These are phyloP conservation scores for Hartigia nigra DNA, from an alignment of 2,888 invertebrate species.

Conservation along the genomic window DNA sequence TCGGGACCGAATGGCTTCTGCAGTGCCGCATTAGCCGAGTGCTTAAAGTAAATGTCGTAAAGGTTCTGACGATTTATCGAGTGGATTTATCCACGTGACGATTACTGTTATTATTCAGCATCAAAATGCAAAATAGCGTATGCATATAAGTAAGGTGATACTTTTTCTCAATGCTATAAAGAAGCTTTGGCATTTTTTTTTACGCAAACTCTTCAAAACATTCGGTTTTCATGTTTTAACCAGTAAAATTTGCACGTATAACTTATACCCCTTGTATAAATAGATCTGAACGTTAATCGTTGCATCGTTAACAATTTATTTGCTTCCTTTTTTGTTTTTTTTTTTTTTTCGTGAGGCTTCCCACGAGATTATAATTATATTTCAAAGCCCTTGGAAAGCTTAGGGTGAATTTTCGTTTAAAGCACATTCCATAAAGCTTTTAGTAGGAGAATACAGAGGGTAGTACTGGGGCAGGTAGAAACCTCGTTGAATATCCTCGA, in stretches of 20 bases:
- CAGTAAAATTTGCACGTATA: neutral
- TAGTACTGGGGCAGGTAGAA: neutral
- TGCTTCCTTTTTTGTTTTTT: neutral
- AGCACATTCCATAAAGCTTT: slow-evolving; percentile 7
- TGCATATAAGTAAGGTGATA: neutral
- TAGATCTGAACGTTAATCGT: neutral
- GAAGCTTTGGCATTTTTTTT: neutral
- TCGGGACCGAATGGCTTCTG: neutral
- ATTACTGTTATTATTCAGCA: neutral
- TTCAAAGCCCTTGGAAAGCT: slow-evolving; percentile 3
- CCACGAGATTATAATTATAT: slow-evolving; percentile 1
- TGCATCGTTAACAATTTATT: slow-evolving; percentile 9
- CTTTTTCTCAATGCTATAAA: neutral
- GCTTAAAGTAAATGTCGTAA: slow-evolving; percentile 7
- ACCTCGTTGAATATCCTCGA: neutral
- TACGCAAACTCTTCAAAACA: neutral
- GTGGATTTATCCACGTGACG: neutral
- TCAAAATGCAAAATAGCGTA: neutral
- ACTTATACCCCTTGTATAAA: neutral
- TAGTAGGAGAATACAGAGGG: neutral
- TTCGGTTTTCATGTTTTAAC: neutral
- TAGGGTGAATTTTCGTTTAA: slow-evolving; percentile 1
- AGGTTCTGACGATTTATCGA: neutral
- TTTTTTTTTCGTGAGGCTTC: neutral
- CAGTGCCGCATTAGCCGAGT: neutral